Evolutionary conservation across 2,797 vertebrate species (phyloP), one percentile per base, ranked within the genome.

Genomic region (Delichon dasypus): DNA sequence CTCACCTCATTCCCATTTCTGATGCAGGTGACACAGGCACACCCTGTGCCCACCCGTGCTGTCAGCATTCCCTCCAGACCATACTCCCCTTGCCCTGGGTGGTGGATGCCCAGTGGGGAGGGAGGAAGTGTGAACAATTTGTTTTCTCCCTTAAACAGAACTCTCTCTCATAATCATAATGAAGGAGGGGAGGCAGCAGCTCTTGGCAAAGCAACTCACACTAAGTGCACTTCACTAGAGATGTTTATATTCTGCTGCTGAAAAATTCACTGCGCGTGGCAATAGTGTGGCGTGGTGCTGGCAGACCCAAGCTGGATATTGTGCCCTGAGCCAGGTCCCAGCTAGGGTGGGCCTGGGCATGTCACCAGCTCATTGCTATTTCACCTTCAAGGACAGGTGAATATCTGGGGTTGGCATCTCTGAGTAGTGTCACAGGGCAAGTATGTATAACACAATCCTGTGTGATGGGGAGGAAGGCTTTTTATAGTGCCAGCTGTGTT

Each of bases 221-320:
- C 83, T 91, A 93, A 96, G 92, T 83, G 84, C 91, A 73, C 80
- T 91, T 90, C 60, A 12, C 64, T 62, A 70, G 83, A 93, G 93
- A 93, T 96, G 92, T 95, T 97, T 95, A 96, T 90, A 88, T 67
- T 95, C 71, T 6, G 17, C 50, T 5, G 21, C 75, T 88, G 79
- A 92, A 81, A 85, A 91, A 78, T 82, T 76, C 72, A 61, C 57
- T 6, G 2, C 60, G 44, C 4, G 0, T 5, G 18, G 53, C 13
- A 55, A 27, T 54, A 77, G 44, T 22, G 61, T 64, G 79, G 45
- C 0, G 0, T 13, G 16, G 38, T 9, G 13, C 61, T 74, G 51
- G 89, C 61, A 54, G 66, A 85, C 62, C 40, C 16, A 2, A 65
- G 65, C 1, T 74, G 71, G 53, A 10, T 57, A 42, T 14, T 45